phyloP scores from a whole-genome alignment of 2,797 vertebrate genomes.

The Hephaestus fuliginosus region DNA sequence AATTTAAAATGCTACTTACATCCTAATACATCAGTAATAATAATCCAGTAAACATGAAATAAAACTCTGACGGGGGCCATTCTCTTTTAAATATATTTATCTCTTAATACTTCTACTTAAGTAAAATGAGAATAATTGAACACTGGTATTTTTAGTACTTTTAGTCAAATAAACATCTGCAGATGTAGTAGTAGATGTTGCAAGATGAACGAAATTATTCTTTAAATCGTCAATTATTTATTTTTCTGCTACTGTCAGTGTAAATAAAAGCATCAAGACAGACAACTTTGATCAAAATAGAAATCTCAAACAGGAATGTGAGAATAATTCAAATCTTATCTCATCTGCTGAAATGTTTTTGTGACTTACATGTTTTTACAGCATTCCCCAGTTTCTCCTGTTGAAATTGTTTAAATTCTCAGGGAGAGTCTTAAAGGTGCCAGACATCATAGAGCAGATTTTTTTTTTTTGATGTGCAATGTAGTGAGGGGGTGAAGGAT shows the following conservation, averaged over 20 bases:
- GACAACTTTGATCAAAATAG: background rate
- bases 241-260: background rate
- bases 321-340: background rate
- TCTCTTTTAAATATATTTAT: background rate
- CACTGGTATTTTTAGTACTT: background rate
- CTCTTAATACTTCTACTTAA: background rate
- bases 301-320: background rate
- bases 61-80: fast-evolving
- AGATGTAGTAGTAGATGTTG: too few species aligned
- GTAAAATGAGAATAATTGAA: background rate
- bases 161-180: background rate
- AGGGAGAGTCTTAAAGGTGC: conserved; percentile 30
- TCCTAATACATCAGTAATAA: conserved; percentile 11
- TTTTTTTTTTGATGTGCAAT: conserved; percentile 35
- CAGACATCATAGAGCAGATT: conserved; percentile 35
- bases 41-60: background rate
- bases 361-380: conserved; percentile 16
- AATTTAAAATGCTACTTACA: background rate
- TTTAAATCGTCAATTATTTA: background rate
- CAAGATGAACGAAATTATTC: background rate
- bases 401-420: conserved; percentile 35
- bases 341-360: background rate
- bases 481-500: conserved; percentile 72
- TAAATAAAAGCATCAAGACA: background rate
- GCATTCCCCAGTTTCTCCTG: background rate